A percentile compares a stretch with the other conserved stretches of the same genome.
These are phyloP conservation scores for Heliconius ethilla DNA, from an alignment of 2,888 invertebrate genomes.

Conservation along the genomic window DNA sequence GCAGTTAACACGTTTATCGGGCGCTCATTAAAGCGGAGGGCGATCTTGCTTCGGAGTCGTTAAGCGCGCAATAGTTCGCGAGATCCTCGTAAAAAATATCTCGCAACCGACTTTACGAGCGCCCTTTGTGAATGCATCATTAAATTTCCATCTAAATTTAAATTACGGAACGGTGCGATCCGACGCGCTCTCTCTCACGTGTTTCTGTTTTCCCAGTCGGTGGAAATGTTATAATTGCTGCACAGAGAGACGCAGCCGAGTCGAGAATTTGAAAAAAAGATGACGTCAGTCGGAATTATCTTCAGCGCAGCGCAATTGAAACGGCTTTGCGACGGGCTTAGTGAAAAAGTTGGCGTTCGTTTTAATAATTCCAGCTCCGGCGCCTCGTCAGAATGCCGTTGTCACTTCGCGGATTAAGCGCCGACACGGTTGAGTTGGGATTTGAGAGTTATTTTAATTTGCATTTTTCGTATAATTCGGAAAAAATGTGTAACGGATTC, in stretches of 20 bases:
- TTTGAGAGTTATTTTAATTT: slow-evolving; percentile 82
- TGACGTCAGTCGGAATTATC: slow-evolving; percentile 82
- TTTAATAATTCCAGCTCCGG: slow-evolving; percentile 82
- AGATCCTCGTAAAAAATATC: slow-evolving; percentile 83
- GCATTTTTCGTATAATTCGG: slow-evolving; percentile 73
- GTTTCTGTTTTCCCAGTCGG: slow-evolving; percentile 81
- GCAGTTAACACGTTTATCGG: slow-evolving; percentile 82
- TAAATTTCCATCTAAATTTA: slow-evolving; percentile 83
- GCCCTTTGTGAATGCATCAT: slow-evolving; percentile 82
- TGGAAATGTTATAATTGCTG: slow-evolving; percentile 82
- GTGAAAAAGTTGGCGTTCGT: slow-evolving; percentile 83
- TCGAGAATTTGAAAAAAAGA: slow-evolving; percentile 81
- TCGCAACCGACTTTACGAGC: slow-evolving; percentile 81
- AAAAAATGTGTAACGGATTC: slow-evolving; percentile 59
- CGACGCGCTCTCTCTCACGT: slow-evolving; percentile 77
- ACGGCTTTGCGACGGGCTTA: slow-evolving; percentile 82
- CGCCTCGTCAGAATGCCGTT: slow-evolving; percentile 83
- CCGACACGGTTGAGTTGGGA: slow-evolving; percentile 81
- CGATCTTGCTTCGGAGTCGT: slow-evolving; percentile 82
- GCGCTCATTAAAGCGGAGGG: slow-evolving; percentile 81
- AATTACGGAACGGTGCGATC: slow-evolving; percentile 78
- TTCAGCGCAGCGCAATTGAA: slow-evolving; percentile 83
- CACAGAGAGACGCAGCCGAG: slow-evolving; percentile 78
- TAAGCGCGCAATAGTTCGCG: slow-evolving; percentile 83
- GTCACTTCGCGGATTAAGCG: slow-evolving; percentile 82